These are phyloP conservation scores for Pseudococcus jackbeardsleyi DNA, from an alignment of 2,888 invertebrate species.

Conservation along the genomic window DNA sequence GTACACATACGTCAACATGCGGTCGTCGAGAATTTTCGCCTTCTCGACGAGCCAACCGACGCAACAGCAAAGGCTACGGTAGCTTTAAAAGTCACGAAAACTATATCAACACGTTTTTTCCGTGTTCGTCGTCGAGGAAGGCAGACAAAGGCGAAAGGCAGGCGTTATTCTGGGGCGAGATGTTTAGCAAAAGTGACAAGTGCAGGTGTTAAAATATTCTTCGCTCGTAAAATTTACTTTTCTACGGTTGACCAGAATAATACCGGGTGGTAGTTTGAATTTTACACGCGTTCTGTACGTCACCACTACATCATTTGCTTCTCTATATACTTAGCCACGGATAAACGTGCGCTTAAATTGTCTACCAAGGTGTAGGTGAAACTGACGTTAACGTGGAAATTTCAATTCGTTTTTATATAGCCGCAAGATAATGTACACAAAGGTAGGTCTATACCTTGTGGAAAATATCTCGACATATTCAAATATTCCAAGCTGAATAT, in stretches of 20 bases:
- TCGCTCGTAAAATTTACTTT: slow-evolving; percentile 39
- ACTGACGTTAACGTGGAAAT: slow-evolving; percentile 30
- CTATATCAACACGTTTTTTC: slow-evolving; percentile 44
- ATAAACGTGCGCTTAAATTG: background rate
- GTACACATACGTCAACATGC: slow-evolving; percentile 20
- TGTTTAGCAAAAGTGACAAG: slow-evolving; percentile 38
- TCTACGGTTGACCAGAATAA: slow-evolving; percentile 47
- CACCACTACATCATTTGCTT: slow-evolving; percentile 15
- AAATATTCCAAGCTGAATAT: background rate
- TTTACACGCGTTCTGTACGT: slow-evolving; percentile 34
- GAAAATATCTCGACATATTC: background rate
- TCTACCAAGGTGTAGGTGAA: slow-evolving; percentile 11
- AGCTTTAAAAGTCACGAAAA: slow-evolving; percentile 44
- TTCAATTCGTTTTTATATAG: slow-evolving; percentile 18
- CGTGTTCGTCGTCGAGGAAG: background rate
- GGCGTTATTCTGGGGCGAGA: background rate
- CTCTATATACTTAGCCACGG: background rate
- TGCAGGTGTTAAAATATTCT: slow-evolving; percentile 50
- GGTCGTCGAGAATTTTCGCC: background rate
- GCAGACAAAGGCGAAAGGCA: background rate
- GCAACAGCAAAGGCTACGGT: background rate
- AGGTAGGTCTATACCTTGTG: no score
- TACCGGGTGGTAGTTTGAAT: slow-evolving; percentile 40
- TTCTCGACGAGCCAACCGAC: background rate
- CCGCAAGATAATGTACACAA: background rate